Conservation (phyloP, 2,888 invertebrate species). For the Tupiocoris notatus region DNA sequence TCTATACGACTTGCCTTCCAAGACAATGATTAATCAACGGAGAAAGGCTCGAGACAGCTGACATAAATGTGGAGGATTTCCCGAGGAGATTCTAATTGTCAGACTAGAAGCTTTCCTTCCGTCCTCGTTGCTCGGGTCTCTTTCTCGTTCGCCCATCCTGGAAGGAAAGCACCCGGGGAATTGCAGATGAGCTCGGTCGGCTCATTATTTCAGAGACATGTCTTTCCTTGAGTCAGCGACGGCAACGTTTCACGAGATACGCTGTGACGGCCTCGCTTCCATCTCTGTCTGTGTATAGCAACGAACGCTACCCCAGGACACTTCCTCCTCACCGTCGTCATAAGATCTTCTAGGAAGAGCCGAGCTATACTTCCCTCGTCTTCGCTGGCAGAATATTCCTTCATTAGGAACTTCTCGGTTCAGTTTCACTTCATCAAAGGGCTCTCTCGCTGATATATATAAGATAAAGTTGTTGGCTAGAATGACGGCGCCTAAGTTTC, state of each 20-base stretch:
- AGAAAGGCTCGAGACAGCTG: slow-evolving; percentile 43
- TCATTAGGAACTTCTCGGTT: slow-evolving; percentile 33
- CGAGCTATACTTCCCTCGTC: neutral
- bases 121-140: neutral
- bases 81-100: slow-evolving; percentile 44
- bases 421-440: slow-evolving; percentile 25
- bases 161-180: slow-evolving; percentile 27
- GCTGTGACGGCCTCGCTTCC: slow-evolving; percentile 24
- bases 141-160: neutral
- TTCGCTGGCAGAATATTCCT: slow-evolving; percentile 22
- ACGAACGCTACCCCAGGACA: too few relatives aligned
- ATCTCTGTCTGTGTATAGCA: neutral
- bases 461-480: too few relatives aligned
- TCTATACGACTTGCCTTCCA: too few relatives aligned
- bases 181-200: slow-evolving; percentile 33
- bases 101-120: slow-evolving; percentile 29
- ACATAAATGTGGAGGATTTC: slow-evolving; percentile 42
- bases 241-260: slow-evolving; percentile 19
- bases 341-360: too few relatives aligned
- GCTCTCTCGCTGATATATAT: too few relatives aligned
- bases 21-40: slow-evolving; percentile 43
- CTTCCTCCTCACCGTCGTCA: neutral
- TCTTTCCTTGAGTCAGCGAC: slow-evolving; percentile 36
- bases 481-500: too few relatives aligned
- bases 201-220: slow-evolving; percentile 39